phyloP scores from a whole-genome alignment of 2,113 vertebrate species.

The Lamprotornis superbus region DNA sequence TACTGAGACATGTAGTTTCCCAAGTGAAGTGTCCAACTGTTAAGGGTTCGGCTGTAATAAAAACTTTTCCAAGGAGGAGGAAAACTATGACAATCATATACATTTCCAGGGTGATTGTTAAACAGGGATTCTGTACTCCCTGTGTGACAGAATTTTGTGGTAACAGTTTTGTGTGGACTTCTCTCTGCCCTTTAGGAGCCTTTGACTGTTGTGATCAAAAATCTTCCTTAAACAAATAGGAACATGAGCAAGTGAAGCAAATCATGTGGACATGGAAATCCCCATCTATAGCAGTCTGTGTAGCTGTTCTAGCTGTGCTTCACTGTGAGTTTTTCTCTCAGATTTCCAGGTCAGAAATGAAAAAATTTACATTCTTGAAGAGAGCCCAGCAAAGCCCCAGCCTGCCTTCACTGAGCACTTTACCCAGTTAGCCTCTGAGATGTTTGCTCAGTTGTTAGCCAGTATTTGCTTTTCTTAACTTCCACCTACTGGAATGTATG shows the following conservation, averaged over 20 bases:
- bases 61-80: not conserved
- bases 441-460: not conserved
- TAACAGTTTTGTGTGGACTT: not conserved
- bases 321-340: not conserved
- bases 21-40: not conserved
- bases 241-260: not conserved
- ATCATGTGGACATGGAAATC: not conserved
- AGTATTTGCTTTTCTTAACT: not conserved
- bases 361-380: not conserved
- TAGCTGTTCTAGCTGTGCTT: not conserved
- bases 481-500: not conserved
- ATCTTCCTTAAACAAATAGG: not conserved
- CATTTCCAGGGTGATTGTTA: not conserved
- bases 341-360: not conserved
- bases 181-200: not conserved
- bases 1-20: constrained; percentile 31
- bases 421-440: not conserved
- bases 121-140: not conserved
- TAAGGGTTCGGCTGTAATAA: not conserved
- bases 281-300: not conserved
- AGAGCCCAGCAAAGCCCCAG: not conserved
- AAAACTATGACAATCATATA: not conserved
- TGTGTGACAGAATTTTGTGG: not conserved
- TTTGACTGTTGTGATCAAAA: not conserved
- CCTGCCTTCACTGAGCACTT: not conserved